These are phyloP conservation scores for Pandion haliaetus DNA, from an alignment of 2,113 vertebrate genomes.

Conservation along the genomic window DNA sequence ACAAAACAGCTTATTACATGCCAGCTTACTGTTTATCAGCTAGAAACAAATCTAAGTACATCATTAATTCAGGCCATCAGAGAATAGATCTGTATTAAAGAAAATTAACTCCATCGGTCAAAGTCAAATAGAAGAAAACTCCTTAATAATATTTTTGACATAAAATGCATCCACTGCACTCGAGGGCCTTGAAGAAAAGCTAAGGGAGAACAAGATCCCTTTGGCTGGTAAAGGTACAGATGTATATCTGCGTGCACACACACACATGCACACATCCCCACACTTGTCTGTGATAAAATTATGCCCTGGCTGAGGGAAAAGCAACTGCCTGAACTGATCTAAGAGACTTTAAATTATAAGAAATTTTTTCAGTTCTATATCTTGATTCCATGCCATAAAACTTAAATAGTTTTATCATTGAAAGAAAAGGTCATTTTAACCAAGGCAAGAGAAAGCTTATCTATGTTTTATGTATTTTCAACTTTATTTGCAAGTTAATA, in stretches of 20 bases:
- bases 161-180: not conserved
- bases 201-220: not conserved
- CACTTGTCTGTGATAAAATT: not conserved
- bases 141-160: not conserved
- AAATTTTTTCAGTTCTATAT: not conserved
- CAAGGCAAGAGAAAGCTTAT: not conserved
- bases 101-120: conserved; percentile 47
- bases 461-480: conserved; percentile 43
- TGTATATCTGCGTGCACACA: not conserved
- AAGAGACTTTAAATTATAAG: not conserved
- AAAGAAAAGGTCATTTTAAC: conserved; percentile 24
- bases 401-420: not conserved
- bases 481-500: conserved; percentile 55
- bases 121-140: not conserved
- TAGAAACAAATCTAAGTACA: conserved; percentile 23
- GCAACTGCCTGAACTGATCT: not conserved
- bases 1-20: not conserved
- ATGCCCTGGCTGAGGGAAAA: not conserved
- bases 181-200: not conserved
- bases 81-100: conserved; percentile 27
- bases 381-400: conserved; percentile 7
- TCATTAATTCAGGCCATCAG: not conserved
- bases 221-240: not conserved
- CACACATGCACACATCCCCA: not conserved
- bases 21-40: conserved; percentile 10